phyloP scores from a whole-genome alignment of 2,113 vertebrate genomes.

The Oceanites oceanicus region DNA sequence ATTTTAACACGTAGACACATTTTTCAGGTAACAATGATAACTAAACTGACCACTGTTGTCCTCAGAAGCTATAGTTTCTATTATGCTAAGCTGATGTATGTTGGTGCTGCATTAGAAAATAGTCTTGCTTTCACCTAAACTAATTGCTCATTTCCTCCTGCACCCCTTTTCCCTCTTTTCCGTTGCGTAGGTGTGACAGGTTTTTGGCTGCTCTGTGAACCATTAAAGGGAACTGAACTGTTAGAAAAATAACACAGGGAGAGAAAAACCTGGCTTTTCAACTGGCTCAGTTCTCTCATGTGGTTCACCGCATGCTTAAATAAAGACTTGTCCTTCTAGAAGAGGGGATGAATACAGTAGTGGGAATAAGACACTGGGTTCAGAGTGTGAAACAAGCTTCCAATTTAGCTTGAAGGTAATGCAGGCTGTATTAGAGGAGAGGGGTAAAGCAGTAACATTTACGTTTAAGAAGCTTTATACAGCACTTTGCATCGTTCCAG shows the following conservation, averaged over 20 bases:
- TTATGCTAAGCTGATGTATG: background rate
- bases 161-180: background rate
- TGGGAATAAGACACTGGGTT: background rate
- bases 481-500: background rate
- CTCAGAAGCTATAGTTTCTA: background rate
- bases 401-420: background rate
- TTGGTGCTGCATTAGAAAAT: background rate
- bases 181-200: background rate
- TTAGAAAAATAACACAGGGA: background rate
- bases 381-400: background rate
- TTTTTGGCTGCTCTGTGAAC: background rate
- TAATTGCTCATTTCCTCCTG: background rate
- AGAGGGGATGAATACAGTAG: background rate
- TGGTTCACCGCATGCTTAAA: background rate
- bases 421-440: background rate
- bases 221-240: background rate
- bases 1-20: background rate
- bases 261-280: background rate
- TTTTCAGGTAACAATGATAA: background rate
- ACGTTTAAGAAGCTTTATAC: background rate
- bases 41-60: background rate
- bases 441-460: background rate
- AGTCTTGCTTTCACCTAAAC: background rate
- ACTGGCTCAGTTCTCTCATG: background rate
- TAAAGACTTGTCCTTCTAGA: background rate